phyloP scores from a whole-genome alignment of 35 echinoderm and acorn worm genomes.

The Ophioderma brevispina region DNA sequence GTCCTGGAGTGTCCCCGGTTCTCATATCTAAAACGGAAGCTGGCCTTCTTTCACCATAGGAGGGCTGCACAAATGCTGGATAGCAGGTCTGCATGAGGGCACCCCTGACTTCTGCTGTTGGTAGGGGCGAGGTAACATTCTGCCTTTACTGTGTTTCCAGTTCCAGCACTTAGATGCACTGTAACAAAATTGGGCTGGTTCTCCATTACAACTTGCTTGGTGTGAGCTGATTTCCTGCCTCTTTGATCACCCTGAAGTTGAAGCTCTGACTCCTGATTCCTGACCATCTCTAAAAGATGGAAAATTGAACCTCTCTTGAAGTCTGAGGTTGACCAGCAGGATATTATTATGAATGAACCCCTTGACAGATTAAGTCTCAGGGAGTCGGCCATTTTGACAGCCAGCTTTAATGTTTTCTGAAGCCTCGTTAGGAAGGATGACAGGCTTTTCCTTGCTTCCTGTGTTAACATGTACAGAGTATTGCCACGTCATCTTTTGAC shows the following conservation, averaged over 20 bases:
- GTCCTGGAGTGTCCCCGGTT: constrained; percentile 49
- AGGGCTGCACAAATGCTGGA: not conserved
- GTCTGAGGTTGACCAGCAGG: constrained; percentile 49
- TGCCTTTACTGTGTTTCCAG: not conserved
- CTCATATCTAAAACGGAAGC: constrained; percentile 59
- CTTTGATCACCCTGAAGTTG: not conserved
- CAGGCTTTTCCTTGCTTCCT: constrained; percentile 16
- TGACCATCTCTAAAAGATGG: not conserved
- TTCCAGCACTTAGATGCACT: not conserved
- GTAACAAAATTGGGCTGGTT: not conserved
- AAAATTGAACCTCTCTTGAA: constrained; percentile 37
- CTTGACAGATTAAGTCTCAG: constrained; percentile 54
- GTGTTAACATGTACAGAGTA: constrained; percentile 33
- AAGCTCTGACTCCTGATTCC: constrained; percentile 10
- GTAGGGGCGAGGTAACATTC: not conserved
- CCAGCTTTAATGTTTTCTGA: not conserved
- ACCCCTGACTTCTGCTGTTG: not conserved
- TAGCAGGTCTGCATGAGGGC: not conserved
- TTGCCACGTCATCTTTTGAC: constrained; percentile 33
- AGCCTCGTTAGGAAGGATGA: constrained; percentile 11
- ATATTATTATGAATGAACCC: constrained; percentile 56
- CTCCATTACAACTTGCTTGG: not conserved
- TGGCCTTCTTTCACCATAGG: not conserved
- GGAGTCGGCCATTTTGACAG: not conserved
- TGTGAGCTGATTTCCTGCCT: not conserved